phyloP scores from a whole-genome alignment of 2,113 vertebrate species.

The Neodon shergylaensis region DNA sequence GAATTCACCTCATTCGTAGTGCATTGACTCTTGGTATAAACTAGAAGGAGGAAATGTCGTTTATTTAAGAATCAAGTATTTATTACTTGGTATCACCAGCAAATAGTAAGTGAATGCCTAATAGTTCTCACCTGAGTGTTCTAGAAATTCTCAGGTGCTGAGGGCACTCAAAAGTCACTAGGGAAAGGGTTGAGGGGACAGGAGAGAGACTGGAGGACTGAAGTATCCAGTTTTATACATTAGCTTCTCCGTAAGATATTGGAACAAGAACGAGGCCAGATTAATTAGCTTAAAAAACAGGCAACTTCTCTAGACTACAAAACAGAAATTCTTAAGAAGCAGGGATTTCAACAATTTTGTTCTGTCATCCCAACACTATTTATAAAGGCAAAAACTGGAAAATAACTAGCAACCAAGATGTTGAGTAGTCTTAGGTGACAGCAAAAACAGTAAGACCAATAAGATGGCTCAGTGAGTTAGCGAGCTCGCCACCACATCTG shows the following conservation, averaged over 20 bases:
- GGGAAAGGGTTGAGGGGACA: rapidly evolving
- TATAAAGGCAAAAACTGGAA: conserved; percentile 19
- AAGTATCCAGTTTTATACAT: background rate
- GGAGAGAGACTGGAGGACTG: background rate
- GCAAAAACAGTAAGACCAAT: background rate
- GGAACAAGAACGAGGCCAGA: background rate
- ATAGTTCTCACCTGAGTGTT: background rate
- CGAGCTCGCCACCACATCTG: too few relatives aligned
- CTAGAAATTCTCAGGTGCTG: too few relatives aligned
- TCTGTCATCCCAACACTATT: background rate
- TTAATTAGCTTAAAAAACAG: background rate
- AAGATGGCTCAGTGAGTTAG: background rate
- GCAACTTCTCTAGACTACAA: background rate
- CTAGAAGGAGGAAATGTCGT: background rate
- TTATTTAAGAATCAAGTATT: conserved; percentile 2
- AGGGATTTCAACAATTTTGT: background rate
- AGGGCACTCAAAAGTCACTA: background rate
- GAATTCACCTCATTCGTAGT: background rate
- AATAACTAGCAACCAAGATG: background rate
- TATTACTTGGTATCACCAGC: background rate
- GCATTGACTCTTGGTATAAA: background rate
- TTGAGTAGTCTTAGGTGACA: background rate
- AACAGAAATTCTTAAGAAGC: background rate
- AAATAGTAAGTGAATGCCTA: background rate
- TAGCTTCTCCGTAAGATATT: background rate